phyloP scores from a whole-genome alignment of 2,797 vertebrate species.

The Podarcis siculus region DNA sequence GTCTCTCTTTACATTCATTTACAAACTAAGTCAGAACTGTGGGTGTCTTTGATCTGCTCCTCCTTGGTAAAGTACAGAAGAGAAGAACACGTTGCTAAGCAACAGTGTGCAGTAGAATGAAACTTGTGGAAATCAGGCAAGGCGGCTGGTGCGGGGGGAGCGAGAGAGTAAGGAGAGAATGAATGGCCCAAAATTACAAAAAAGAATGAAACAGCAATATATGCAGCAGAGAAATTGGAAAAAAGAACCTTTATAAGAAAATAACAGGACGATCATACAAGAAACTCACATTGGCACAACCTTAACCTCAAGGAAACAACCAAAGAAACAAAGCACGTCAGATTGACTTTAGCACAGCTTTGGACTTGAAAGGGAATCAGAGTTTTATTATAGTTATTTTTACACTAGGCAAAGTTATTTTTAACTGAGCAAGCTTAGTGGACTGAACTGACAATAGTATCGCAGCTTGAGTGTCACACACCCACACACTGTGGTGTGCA shows the following conservation, averaged over 20 bases:
- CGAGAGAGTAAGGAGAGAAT: conserved; percentile 12
- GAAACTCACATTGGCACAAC: conserved; percentile 36
- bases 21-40: conserved; percentile 72
- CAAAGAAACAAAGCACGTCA: neutral
- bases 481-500: accelerated
- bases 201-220: conserved; percentile 48
- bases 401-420: conserved; percentile 51
- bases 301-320: conserved; percentile 12
- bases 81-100: conserved; percentile 77
- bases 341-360: conserved; percentile 3
- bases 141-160: neutral
- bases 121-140: conserved; percentile 61
- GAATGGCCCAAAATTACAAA: conserved; percentile 70
- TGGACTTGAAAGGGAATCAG: conserved; percentile 30
- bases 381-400: conserved; percentile 53
- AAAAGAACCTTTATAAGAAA: conserved; percentile 58
- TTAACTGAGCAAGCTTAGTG: conserved; percentile 35
- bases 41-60: conserved; percentile 73
- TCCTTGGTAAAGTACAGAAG: conserved; percentile 65
- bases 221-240: conserved; percentile 50
- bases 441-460: conserved; percentile 25
- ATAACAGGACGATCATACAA: conserved; percentile 2
- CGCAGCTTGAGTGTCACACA: neutral
- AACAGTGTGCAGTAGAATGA: conserved; percentile 63
- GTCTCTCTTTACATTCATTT: conserved; percentile 68